Conservation (phyloP, 2,797 vertebrate genomes). For the Cichlasoma orientale region DNA sequence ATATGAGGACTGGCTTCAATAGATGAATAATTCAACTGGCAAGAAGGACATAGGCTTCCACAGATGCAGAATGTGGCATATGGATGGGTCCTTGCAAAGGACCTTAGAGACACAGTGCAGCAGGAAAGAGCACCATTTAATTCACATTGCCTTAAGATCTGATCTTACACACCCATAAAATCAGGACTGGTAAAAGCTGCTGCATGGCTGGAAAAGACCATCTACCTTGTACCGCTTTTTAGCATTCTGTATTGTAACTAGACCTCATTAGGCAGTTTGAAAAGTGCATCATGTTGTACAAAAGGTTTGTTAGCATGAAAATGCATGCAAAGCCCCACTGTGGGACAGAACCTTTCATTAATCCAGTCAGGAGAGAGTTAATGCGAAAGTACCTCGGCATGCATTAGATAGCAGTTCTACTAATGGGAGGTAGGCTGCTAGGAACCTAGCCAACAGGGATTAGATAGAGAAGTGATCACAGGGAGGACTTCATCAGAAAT, state of each 20-base stretch:
- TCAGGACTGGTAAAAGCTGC: not conserved
- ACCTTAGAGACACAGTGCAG: conserved; percentile 42
- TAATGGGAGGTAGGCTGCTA: conserved; percentile 70
- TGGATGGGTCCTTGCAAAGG: conserved; percentile 39
- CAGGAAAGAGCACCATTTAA: conserved; percentile 47
- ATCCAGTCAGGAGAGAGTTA: conserved; percentile 72
- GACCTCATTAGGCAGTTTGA: conserved; percentile 61
- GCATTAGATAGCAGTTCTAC: conserved; percentile 53
- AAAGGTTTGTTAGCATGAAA: conserved; percentile 69
- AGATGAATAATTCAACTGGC: conserved; percentile 75
- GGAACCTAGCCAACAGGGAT: conserved; percentile 73
- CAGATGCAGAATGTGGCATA: conserved; percentile 41
- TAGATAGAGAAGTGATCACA: conserved; percentile 77
- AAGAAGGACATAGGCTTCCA: conserved; percentile 54
- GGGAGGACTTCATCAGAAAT: conserved; percentile 75
- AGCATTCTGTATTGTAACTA: conserved; percentile 10
- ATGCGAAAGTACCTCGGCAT: conserved; percentile 57
- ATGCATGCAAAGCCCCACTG: conserved; percentile 62
- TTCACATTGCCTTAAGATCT: conserved; percentile 48
- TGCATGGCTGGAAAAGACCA: not conserved
- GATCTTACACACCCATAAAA: conserved; percentile 43
- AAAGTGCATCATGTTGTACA: conserved; percentile 65
- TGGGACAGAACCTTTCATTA: conserved; percentile 51
- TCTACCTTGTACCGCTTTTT: not conserved
- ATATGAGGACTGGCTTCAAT: conserved; percentile 66